Conservation (phyloP, 2,113 vertebrate species). For the Marcusenius ussheri region DNA sequence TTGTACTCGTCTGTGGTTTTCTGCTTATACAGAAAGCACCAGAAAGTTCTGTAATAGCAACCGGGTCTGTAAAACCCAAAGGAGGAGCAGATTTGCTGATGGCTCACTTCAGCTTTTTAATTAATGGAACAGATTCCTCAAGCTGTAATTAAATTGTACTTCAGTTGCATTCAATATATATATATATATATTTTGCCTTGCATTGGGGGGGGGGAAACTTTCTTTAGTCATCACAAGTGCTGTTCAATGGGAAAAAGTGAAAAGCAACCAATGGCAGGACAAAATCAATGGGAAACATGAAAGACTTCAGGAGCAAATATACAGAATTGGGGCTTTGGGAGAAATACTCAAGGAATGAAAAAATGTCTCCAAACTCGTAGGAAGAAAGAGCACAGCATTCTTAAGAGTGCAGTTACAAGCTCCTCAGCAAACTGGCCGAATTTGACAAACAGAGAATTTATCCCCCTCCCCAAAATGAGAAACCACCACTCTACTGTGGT, state of each 20-base stretch:
- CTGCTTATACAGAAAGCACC: constrained; percentile 78
- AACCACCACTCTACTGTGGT: background rate
- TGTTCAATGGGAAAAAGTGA: background rate
- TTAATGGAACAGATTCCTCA: background rate
- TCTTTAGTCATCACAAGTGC: background rate
- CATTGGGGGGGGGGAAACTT: background rate
- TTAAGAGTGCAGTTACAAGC: background rate
- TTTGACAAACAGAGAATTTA: background rate
- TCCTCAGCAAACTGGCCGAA: background rate
- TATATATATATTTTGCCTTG: background rate
- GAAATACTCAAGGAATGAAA: background rate
- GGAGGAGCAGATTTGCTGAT: constrained; percentile 22
- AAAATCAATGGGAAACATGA: background rate
- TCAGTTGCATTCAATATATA: background rate
- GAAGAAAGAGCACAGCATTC: background rate
- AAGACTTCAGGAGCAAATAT: background rate
- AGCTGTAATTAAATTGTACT: background rate
- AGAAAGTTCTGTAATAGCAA: constrained; percentile 91
- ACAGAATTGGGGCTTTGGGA: background rate
- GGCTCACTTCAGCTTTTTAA: background rate
- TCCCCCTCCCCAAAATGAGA: background rate
- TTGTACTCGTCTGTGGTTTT: constrained; percentile 90
- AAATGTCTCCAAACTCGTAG: background rate
- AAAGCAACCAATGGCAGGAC: background rate
- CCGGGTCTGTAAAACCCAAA: constrained; percentile 80